A percentile compares a stretch with the other conserved stretches of the same genome.
phyloP scores from a whole-genome alignment of 1,140 invertebrate species.

The Heliconius melpomene region DNA sequence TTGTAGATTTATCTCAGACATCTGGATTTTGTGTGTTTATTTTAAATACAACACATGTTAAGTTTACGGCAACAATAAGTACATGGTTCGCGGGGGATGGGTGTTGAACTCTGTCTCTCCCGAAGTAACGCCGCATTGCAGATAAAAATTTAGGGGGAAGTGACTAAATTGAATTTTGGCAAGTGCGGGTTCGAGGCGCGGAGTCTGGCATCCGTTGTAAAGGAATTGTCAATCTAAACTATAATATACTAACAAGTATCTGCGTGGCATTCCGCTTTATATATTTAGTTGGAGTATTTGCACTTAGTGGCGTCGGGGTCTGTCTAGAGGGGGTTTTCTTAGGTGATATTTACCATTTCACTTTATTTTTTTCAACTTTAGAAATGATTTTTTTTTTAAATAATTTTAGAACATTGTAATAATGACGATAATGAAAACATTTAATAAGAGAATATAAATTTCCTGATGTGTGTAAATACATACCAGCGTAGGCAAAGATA shows the following conservation, averaged over 20 bases:
- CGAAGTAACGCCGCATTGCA: slow-evolving; percentile 25
- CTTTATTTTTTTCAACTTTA: too few relatives aligned
- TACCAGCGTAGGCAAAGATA: too few relatives aligned
- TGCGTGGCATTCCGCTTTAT: too few relatives aligned
- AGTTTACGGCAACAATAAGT: neutral
- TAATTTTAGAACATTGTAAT: too few relatives aligned
- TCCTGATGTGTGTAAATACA: too few relatives aligned
- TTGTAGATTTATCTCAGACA: slow-evolving; percentile 16
- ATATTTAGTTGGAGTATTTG: too few relatives aligned
- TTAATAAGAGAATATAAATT: too few relatives aligned
- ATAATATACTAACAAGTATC: neutral
- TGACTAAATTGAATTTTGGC: slow-evolving; percentile 4
- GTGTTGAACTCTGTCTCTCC: slow-evolving; percentile 12
- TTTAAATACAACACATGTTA: slow-evolving; percentile 26
- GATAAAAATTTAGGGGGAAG: neutral
- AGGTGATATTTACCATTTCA: too few relatives aligned
- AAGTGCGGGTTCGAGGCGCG: neutral
- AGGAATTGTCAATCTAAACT: neutral
- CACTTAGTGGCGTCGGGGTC: too few relatives aligned
- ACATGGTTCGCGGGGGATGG: slow-evolving; percentile 20
- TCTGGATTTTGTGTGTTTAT: slow-evolving; percentile 27
- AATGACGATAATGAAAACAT: too few relatives aligned
- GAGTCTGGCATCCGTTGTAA: neutral
- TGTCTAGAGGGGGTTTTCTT: too few relatives aligned
- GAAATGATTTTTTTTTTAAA: too few relatives aligned